A percentile compares a stretch with the other conserved stretches of the same genome.
These are phyloP conservation scores for Dipodomys spectabilis DNA, from an alignment of 2,113 vertebrate genomes.

Conservation along the genomic window DNA sequence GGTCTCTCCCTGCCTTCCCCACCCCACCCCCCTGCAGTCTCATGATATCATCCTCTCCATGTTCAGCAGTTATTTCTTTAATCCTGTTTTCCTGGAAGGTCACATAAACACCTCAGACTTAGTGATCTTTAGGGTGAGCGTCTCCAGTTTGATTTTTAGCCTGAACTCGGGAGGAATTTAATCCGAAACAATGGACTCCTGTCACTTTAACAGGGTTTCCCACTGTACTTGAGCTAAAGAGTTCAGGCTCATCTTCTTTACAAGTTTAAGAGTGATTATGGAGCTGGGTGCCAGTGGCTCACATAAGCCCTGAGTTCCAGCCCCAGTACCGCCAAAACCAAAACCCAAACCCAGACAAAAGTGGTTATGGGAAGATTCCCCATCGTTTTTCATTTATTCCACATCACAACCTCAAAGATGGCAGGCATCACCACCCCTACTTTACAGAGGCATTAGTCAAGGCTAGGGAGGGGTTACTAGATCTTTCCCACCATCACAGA, in stretches of 20 bases:
- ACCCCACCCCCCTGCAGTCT: too few relatives aligned
- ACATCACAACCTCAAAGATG: not conserved
- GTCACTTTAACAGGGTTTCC: not conserved
- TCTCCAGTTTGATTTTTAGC: not conserved
- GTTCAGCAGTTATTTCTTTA: not conserved
- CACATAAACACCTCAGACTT: not conserved
- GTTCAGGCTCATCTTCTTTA: not conserved
- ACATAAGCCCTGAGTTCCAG: too few relatives aligned
- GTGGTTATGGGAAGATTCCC: not conserved
- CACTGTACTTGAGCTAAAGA: not conserved
- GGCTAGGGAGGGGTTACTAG: not conserved
- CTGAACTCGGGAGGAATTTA: not conserved
- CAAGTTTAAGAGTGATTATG: not conserved
- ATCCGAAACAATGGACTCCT: not conserved
- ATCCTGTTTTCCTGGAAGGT: not conserved
- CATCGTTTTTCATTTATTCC: conserved; percentile 8
- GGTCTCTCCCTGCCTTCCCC: too few relatives aligned
- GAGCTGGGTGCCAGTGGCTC: too few relatives aligned
- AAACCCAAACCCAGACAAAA: too few relatives aligned
- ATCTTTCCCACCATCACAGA: not conserved
- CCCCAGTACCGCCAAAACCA: too few relatives aligned
- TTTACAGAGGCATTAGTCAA: not conserved
- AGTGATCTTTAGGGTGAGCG: not conserved
- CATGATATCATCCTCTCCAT: too few relatives aligned
- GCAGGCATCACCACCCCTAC: not conserved